These are phyloP conservation scores for Mesitornis unicolor DNA, from an alignment of 2,113 vertebrate genomes.

Conservation along the genomic window DNA sequence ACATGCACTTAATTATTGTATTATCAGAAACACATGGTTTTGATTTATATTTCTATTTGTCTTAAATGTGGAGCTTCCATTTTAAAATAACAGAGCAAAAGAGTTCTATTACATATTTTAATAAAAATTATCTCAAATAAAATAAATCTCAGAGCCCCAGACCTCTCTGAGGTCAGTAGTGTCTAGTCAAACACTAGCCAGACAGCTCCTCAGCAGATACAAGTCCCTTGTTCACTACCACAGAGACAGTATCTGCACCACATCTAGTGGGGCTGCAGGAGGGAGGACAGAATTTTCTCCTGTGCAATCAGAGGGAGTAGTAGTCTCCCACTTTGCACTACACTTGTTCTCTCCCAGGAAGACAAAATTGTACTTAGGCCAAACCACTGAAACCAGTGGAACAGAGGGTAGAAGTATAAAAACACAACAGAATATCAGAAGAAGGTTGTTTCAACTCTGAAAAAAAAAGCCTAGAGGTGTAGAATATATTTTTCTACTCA, in stretches of 20 bases:
- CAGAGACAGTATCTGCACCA: background rate
- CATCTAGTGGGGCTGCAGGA: background rate
- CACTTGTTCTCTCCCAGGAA: background rate
- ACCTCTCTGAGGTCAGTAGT: background rate
- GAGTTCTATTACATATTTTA: background rate
- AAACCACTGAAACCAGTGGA: background rate
- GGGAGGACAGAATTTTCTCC: background rate
- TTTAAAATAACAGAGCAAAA: background rate
- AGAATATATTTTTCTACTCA: background rate
- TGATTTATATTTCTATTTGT: background rate
- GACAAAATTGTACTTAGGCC: background rate
- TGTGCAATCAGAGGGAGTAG: background rate
- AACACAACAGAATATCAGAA: background rate
- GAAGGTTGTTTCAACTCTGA: background rate
- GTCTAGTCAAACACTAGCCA: background rate
- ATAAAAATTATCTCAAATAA: background rate
- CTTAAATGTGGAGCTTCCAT: background rate
- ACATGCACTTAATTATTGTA: background rate
- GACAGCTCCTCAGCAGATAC: background rate
- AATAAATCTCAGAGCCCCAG: background rate
- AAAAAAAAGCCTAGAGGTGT: background rate
- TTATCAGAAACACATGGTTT: background rate
- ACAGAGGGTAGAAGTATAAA: background rate
- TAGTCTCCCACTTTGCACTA: background rate
- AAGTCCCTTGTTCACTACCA: background rate